Conservation (phyloP, 1,140 invertebrate genomes). For the Drosophila sp. region DNA sequence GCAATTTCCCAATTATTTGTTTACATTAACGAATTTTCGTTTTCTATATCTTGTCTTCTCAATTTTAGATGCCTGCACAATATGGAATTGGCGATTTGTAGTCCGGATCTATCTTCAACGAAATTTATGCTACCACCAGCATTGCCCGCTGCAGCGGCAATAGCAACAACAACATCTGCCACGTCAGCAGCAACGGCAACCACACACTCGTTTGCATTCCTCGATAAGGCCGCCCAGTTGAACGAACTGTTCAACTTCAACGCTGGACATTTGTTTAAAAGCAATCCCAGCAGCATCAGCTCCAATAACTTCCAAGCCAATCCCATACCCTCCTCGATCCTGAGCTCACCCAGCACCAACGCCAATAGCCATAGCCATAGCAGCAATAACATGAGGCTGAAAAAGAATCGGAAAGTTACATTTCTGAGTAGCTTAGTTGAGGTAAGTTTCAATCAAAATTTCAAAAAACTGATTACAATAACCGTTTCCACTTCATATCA, state of each 20-base stretch:
- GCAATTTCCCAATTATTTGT: constrained; percentile 29
- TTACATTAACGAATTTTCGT: constrained; percentile 15
- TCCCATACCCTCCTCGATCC: constrained; percentile 28
- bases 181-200: constrained; percentile 45
- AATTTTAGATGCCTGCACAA: constrained; percentile 70
- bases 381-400: constrained; percentile 72
- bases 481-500: too few species aligned
- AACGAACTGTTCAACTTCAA: constrained; percentile 69
- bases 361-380: constrained; percentile 29
- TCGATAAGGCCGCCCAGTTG: constrained; percentile 51
- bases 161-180: constrained; percentile 43
- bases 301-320: constrained; percentile 17
- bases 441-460: constrained; percentile 48
- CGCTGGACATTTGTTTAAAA: constrained; percentile 62
- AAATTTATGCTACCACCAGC: constrained; percentile 81
- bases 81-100: constrained; percentile 82
- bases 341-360: constrained; percentile 31
- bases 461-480: too few species aligned
- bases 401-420: constrained; percentile 81
- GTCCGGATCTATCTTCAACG: constrained; percentile 74
- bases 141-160: constrained; percentile 50
- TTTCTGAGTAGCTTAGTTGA: constrained; percentile 77
- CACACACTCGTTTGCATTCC: constrained; percentile 35
- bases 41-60: not conserved
- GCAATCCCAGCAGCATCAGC: constrained; percentile 25